Conservation (phyloP, 2,888 invertebrate species). For the Cataglyphis rosenhaueri region DNA sequence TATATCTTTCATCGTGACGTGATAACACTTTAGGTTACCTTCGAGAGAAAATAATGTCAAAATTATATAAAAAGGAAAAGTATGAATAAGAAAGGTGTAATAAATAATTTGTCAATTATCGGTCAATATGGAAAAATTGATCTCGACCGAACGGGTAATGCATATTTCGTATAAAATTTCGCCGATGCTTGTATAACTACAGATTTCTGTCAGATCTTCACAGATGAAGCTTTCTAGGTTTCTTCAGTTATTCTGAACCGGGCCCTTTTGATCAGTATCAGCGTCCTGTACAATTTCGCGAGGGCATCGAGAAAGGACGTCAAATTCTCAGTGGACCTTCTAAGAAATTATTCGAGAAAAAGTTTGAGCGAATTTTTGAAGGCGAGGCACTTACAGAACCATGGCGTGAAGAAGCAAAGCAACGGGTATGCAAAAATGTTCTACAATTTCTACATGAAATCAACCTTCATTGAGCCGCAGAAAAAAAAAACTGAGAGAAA, state of each 20-base stretch:
- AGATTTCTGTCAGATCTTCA: not conserved
- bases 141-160: constrained; percentile 79
- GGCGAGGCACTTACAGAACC: constrained; percentile 82
- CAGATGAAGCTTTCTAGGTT: constrained; percentile 68
- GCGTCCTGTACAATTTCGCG: constrained; percentile 57
- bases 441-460: not conserved
- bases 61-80: constrained; percentile 15
- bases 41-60: not conserved
- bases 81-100: not conserved
- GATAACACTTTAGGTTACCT: constrained; percentile 19
- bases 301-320: constrained; percentile 64
- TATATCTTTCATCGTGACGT: not conserved
- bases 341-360: constrained; percentile 85
- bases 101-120: not conserved
- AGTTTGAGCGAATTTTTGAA: constrained; percentile 85
- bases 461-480: not conserved
- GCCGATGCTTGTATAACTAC: not conserved
- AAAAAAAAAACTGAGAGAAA: not conserved
- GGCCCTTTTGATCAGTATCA: constrained; percentile 74
- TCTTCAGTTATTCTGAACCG: constrained; percentile 75
- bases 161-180: constrained; percentile 22
- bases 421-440: constrained; percentile 52
- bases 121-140: constrained; percentile 78
- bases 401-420: constrained; percentile 53
- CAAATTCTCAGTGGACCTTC: constrained; percentile 71